phyloP scores from a whole-genome alignment of 35 echinoderm and acorn worm species.

The Heliocidaris tuberculata region DNA sequence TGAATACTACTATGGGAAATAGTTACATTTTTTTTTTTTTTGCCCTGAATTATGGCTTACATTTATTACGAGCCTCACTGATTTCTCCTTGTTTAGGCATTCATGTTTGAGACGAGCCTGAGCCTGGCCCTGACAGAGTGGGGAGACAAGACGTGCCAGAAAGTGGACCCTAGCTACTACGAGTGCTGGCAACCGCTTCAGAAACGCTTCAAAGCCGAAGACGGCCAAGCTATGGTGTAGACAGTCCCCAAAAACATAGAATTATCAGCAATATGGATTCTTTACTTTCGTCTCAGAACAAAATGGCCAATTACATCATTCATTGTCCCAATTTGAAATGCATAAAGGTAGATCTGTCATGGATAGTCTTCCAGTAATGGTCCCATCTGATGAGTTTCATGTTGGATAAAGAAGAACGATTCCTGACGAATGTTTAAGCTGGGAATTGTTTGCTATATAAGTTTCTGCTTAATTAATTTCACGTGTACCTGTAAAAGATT shows the following conservation, averaged over 20 bases:
- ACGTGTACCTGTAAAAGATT: too few species aligned
- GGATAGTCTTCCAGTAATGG: not conserved
- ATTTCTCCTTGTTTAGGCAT: conserved; percentile 62
- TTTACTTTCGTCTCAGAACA: not conserved
- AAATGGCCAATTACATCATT: not conserved
- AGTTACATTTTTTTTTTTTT: too few species aligned
- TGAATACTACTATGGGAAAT: too few species aligned
- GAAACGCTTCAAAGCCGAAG: conserved; percentile 71
- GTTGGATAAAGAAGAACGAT: not conserved
- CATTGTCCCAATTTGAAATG: not conserved
- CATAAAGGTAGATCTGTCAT: not conserved
- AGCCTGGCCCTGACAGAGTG: conserved; percentile 90
- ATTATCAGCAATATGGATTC: not conserved
- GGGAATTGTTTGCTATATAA: too few species aligned
- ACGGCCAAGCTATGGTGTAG: not conserved
- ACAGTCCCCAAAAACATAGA: not conserved
- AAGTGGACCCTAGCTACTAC: conserved; percentile 75
- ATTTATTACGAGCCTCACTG: not conserved
- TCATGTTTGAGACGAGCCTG: conserved; percentile 91
- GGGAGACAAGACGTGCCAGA: conserved; percentile 77
- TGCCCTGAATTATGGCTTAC: not conserved
- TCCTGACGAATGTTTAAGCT: not conserved
- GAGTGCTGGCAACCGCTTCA: conserved; percentile 90
- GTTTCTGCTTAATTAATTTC: too few species aligned
- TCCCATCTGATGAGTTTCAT: not conserved